Evolutionary conservation across 2,888 invertebrate species (phyloP).

Genomic region (Camptogramma bilineatum): DNA sequence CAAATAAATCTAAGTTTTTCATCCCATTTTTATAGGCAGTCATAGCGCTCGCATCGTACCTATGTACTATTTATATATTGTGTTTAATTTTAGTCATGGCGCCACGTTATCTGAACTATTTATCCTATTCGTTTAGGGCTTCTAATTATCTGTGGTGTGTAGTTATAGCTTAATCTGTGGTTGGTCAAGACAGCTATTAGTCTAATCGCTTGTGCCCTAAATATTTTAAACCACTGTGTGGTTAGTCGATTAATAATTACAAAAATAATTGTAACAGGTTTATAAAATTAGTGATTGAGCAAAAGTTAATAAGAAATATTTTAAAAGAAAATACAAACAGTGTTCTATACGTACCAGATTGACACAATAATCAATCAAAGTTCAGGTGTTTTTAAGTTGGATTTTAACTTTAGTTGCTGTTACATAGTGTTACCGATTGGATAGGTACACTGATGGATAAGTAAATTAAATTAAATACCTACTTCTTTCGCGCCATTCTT

Average conservation of each 20-base stretch:
- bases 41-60: too few relatives aligned
- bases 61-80: not conserved
- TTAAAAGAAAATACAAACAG: too few relatives aligned
- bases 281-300: not conserved
- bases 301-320: not conserved
- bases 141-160: slow-evolving; percentile 44
- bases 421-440: too few relatives aligned
- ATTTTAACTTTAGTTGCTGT: too few relatives aligned
- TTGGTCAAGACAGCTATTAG: slow-evolving; percentile 41
- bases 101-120: slow-evolving; percentile 65
- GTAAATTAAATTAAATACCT: too few relatives aligned
- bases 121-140: slow-evolving; percentile 57
- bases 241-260: slow-evolving; percentile 2
- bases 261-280: not conserved
- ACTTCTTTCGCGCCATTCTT: too few relatives aligned
- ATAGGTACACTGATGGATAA: too few relatives aligned
- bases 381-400: too few relatives aligned
- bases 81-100: slow-evolving; percentile 37
- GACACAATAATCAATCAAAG: too few relatives aligned
- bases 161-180: slow-evolving; percentile 43
- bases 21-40: too few relatives aligned
- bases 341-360: too few relatives aligned
- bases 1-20: too few relatives aligned
- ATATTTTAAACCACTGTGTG: slow-evolving; percentile 39
- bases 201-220: slow-evolving; percentile 49